phyloP scores from a whole-genome alignment of 2,888 invertebrate genomes.

The Tipula confusa region DNA sequence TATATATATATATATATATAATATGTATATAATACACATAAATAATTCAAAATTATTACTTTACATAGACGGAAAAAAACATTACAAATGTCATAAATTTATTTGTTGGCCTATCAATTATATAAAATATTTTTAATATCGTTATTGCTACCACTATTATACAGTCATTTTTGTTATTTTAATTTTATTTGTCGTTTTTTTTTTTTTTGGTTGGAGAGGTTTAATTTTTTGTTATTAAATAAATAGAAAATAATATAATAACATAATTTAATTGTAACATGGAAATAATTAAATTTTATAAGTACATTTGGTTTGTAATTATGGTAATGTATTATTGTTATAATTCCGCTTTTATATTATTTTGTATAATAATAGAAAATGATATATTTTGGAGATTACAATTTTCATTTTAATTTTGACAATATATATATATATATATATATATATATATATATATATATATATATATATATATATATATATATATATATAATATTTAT shows the following conservation, averaged over 20 bases:
- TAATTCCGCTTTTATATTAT: neutral
- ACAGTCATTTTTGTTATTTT: too few relatives aligned
- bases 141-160: neutral
- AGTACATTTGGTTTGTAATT: neutral
- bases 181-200: too few relatives aligned
- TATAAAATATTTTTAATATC: neutral
- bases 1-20: too few relatives aligned
- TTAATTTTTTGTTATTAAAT: conserved; percentile 17
- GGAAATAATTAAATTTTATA: neutral
- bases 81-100: conserved; percentile 25
- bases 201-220: neutral
- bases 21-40: neutral
- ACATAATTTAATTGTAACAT: neutral
- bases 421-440: too few relatives aligned
- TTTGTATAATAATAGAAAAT: neutral
- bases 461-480: too few relatives aligned
- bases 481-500: neutral
- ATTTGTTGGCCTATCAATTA: conserved; percentile 8
- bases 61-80: neutral
- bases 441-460: too few relatives aligned
- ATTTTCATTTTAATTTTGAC: too few relatives aligned
- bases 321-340: neutral
- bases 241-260: neutral
- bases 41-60: conserved; percentile 9
- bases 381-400: neutral